Base-by-base conservation (phyloP, 2,888 invertebrate genomes). In the Nomada ruficornis region DNA sequence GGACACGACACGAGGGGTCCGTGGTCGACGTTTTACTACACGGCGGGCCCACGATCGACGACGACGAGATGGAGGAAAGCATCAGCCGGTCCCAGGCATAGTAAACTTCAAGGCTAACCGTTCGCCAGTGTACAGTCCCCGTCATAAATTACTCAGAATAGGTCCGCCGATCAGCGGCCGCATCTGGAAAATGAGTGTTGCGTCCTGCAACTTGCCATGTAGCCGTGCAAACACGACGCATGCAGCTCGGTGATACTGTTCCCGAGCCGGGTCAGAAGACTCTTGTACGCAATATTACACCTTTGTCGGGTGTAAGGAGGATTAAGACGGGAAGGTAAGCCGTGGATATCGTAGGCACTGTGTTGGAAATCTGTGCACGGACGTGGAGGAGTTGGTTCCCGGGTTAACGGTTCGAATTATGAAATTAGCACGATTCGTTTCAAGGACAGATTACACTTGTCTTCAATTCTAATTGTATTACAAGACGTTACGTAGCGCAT, bases 31-130 rank as follows among this genome's bases (percentile, higher is more conserved):
- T 59, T 59, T 36, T 47, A 54, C 62, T 75, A 73, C 77, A 73
- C 74, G 75, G 67, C 42, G 65, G 62, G 80, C 59, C 78, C 73
- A 73, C 59, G 44, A 26, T 29, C 60, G 20, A 73, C 54, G 67
- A 64, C 76, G 84, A 76, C 68, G 85, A 83, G 87, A 83, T 74
- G 85, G 87, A 84, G 82, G 86, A 89, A 85, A 83, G 85, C 88
- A 90, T 88, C 86, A 83, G 79, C 75, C 74, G 85, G 80, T 50
- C 77, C 81, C 76, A 79, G 72, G 76, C 83, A 77, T 69, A 85
- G 88, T 80, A 89, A 86, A 88, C 90, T 90, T 91, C 91, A 91
- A 91, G 91, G 91, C 91, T 91, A 91, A 89, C 91, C 91, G 88
- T 91, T 90, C 89, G 86, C 88, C 88, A 85, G 84, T 75, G 91